Conservation (phyloP, 1,140 invertebrate genomes). For the Ephestia elutella region DNA sequence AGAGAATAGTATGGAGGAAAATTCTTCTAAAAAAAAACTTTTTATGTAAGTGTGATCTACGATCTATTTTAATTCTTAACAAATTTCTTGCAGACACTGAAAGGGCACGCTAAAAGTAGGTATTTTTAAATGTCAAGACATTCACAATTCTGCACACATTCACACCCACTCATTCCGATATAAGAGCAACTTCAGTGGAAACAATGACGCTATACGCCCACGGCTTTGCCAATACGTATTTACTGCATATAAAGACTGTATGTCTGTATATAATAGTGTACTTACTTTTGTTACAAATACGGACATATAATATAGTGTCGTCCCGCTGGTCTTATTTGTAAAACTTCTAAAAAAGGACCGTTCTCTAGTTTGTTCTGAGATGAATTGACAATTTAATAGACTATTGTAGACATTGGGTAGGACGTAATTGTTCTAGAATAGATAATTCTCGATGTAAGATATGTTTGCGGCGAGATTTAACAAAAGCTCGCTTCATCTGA, state of each 20-base stretch:
- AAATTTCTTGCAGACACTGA: neutral
- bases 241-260: neutral
- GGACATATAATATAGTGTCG: neutral
- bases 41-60: no score
- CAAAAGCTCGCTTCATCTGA: no score
- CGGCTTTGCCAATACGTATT: neutral
- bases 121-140: slow-evolving; percentile 1
- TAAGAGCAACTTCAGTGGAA: neutral
- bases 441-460: no score
- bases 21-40: no score
- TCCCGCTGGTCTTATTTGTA: neutral
- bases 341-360: slow-evolving; percentile 1
- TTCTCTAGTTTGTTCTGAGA: neutral
- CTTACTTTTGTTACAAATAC: neutral
- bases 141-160: neutral
- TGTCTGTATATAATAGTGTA: neutral
- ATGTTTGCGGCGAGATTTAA: no score
- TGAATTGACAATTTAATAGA: no score
- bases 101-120: neutral
- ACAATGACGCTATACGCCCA: neutral
- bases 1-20: no score
- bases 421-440: no score
- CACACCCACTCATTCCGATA: neutral
- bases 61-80: neutral
- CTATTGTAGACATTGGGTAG: no score